These are phyloP conservation scores for Drosophila anomalata DNA, from an alignment of 2,888 invertebrate species.

Conservation along the genomic window DNA sequence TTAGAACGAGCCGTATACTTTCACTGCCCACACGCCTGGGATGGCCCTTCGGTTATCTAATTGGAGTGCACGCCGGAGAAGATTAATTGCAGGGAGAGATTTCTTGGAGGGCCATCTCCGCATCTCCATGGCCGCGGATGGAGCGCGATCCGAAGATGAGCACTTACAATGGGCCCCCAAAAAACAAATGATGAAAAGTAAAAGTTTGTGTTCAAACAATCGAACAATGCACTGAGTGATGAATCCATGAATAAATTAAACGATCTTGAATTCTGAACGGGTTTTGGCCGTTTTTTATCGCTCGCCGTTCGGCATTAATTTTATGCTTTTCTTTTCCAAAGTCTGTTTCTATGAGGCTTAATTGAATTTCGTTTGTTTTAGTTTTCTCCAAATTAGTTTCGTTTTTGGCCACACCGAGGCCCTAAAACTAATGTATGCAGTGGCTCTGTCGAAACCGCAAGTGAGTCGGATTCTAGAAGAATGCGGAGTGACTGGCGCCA, in stretches of 20 bases:
- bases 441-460: background rate
- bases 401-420: background rate
- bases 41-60: conserved; percentile 55
- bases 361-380: conserved; percentile 37
- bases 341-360: conserved; percentile 25
- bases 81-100: conserved; percentile 71
- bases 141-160: conserved; percentile 13
- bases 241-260: conserved; percentile 67
- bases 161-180: conserved; percentile 43
- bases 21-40: conserved; percentile 49
- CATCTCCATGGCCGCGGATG: background rate
- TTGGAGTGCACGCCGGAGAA: conserved; percentile 50
- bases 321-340: conserved; percentile 37
- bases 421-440: background rate
- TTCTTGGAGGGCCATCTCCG: conserved; percentile 15
- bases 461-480: conserved; percentile 1
- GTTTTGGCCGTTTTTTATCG: conserved; percentile 45
- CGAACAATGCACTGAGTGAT: conserved; percentile 59
- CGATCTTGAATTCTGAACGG: conserved; percentile 62
- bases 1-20: conserved; percentile 66
- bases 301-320: conserved; percentile 42
- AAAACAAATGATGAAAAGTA: conserved; percentile 63
- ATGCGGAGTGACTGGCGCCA: conserved; percentile 1
- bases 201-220: conserved; percentile 65
- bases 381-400: conserved; percentile 31